Conservation (phyloP, 2,113 vertebrate genomes). For the Plecotus auritus region DNA sequence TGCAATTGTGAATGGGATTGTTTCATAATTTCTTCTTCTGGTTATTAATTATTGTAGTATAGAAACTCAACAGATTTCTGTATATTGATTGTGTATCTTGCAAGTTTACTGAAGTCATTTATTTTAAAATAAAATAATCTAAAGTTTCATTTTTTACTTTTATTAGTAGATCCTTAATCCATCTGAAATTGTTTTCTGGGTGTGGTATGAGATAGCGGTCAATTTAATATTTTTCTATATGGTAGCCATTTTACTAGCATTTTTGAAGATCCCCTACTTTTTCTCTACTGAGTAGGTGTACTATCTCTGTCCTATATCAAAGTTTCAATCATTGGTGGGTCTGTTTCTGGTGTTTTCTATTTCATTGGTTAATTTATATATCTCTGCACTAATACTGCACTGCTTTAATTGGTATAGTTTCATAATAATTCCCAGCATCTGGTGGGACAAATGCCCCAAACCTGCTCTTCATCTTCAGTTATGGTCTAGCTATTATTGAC, state of each 20-base stretch:
- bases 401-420: neutral
- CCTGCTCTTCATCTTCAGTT: neutral
- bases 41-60: no score
- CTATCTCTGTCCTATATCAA: neutral
- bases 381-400: neutral
- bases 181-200: neutral
- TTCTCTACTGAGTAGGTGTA: neutral
- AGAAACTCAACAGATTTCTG: no score
- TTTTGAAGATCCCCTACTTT: neutral
- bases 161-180: neutral
- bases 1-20: no score
- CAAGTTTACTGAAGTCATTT: neutral
- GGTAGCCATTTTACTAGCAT: neutral
- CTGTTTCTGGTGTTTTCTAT: neutral
- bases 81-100: neutral
- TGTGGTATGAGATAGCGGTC: neutral
- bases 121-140: neutral
- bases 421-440: neutral
- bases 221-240: neutral
- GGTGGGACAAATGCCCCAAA: neutral
- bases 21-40: no score
- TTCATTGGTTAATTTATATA: neutral
- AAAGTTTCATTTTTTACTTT: neutral
- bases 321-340: neutral
- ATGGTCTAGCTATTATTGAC: neutral